These are phyloP conservation scores for Drosophila prosaltans DNA, from an alignment of 1,140 invertebrate genomes.

Conservation along the genomic window DNA sequence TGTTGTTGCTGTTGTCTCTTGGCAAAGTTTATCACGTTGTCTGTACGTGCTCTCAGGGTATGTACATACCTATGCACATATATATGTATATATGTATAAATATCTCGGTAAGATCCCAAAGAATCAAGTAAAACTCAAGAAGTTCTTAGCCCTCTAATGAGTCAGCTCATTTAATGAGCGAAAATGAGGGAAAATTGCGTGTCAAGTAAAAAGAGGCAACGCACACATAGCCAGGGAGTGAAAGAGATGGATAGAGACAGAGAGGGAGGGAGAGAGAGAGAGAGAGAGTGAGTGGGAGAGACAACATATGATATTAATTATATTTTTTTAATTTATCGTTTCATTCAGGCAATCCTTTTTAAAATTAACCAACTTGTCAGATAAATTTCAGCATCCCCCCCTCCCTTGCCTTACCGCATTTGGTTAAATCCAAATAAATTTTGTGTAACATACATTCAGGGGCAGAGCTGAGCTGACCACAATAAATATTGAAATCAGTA, in stretches of 20 bases:
- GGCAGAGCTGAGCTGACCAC: background rate
- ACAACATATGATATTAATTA: slow-evolving; percentile 20
- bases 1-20: background rate
- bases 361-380: background rate
- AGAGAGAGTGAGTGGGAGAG: slow-evolving; percentile 6
- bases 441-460: slow-evolving; percentile 8
- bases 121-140: slow-evolving; percentile 6
- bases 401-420: background rate
- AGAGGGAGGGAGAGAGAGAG: background rate
- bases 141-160: slow-evolving; percentile 38
- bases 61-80: background rate
- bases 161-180: slow-evolving; percentile 27
- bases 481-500: background rate
- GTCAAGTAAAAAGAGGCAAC: background rate
- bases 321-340: background rate
- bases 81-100: background rate
- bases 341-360: background rate
- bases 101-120: background rate
- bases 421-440: background rate
- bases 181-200: slow-evolving; percentile 55
- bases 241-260: background rate
- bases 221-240: too few relatives aligned
- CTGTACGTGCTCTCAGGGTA: slow-evolving; percentile 45
- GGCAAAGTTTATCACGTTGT: slow-evolving; percentile 69
- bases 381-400: too few relatives aligned